A percentile compares a stretch with the other conserved stretches of the same genome.
These are phyloP conservation scores for Cosmia pyralina DNA, from an alignment of 2,888 invertebrate genomes.

Conservation along the genomic window DNA sequence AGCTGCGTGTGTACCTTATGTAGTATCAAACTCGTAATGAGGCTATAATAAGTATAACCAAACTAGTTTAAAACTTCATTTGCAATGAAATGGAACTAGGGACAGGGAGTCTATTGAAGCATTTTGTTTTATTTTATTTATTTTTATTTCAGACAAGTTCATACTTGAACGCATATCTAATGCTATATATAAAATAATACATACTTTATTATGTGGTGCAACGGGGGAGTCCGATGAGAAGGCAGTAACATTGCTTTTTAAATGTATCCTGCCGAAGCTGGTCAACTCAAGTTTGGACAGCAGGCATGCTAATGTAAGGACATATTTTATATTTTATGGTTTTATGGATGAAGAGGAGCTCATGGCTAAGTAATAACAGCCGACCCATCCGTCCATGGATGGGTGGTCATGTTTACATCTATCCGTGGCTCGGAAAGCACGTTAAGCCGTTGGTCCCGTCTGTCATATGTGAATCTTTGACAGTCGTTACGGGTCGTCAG, in stretches of 20 bases:
- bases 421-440: too few relatives aligned
- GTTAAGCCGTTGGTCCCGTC: too few relatives aligned
- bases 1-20: neutral
- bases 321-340: neutral
- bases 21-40: neutral
- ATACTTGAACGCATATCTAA: conserved; percentile 76
- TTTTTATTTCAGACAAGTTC: conserved; percentile 76
- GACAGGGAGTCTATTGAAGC: neutral
- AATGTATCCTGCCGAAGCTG: conserved; percentile 84
- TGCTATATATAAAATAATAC: conserved; percentile 82
- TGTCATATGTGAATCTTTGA: too few relatives aligned
- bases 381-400: too few relatives aligned
- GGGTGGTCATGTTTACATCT: too few relatives aligned
- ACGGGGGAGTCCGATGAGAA: conserved; percentile 72
- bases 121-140: conserved; percentile 5
- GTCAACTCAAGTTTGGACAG: conserved; percentile 79
- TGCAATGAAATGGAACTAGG: neutral
- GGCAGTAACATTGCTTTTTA: conserved; percentile 80
- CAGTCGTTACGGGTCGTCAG: too few relatives aligned
- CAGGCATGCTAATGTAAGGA: conserved; percentile 80
- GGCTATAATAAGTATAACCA: neutral
- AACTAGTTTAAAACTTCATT: neutral
- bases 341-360: neutral
- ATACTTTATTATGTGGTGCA: conserved; percentile 75
- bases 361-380: too few relatives aligned